These are phyloP conservation scores for Anolis carolinensis DNA, from an alignment of 2,113 vertebrate genomes.

Conservation along the genomic window DNA sequence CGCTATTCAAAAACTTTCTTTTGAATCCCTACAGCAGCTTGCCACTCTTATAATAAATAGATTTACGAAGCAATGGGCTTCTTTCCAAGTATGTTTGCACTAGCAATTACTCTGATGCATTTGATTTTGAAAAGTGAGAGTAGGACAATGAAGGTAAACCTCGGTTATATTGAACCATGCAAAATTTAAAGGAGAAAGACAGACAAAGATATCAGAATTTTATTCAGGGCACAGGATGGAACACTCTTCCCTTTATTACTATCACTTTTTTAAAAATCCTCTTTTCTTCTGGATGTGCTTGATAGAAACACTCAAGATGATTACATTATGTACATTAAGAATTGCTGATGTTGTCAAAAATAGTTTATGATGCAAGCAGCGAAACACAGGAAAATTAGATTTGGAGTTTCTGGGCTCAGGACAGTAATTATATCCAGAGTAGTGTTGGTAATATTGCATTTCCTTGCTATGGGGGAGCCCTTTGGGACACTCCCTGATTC, in stretches of 20 bases:
- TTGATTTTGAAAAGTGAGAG: background rate
- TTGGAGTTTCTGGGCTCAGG: background rate
- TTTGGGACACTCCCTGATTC: background rate
- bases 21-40: background rate
- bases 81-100: background rate
- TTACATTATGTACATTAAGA: background rate
- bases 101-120: background rate
- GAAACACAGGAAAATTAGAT: background rate
- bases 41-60: background rate
- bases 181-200: background rate
- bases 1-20: background rate
- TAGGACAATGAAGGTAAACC: background rate
- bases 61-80: background rate
- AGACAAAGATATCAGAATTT: background rate
- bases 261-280: background rate
- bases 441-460: background rate
- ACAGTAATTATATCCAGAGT: background rate
- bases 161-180: background rate
- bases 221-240: too few relatives aligned
- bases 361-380: background rate
- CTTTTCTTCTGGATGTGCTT: background rate
- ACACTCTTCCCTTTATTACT: background rate
- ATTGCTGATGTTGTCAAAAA: background rate
- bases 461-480: background rate
- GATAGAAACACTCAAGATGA: background rate